Evolutionary conservation across 2,113 vertebrate species (phyloP).

Genomic region (Tauraco erythrolophus): DNA sequence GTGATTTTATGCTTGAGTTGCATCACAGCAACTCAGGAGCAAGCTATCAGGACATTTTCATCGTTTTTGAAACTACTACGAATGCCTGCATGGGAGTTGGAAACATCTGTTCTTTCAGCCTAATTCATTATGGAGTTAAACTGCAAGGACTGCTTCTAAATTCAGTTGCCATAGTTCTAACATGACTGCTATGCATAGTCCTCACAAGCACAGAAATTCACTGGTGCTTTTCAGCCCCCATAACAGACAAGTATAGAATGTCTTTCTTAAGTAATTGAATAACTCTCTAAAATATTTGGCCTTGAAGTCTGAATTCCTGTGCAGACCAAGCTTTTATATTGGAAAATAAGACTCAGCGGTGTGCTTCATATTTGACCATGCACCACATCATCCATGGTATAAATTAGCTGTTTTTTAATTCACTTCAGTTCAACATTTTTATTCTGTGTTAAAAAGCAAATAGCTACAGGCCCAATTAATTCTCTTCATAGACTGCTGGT

Average conservation of each 20-base stretch:
- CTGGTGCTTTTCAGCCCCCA: background rate
- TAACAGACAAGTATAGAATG: background rate
- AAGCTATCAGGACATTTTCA: background rate
- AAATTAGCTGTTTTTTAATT: background rate
- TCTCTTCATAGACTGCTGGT: accelerated
- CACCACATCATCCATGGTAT: background rate
- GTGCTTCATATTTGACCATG: background rate
- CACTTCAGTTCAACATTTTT: background rate
- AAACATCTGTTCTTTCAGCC: background rate
- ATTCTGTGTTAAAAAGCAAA: background rate
- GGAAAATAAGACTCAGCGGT: background rate
- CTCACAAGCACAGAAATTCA: background rate
- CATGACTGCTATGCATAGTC: background rate
- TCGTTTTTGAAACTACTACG: background rate
- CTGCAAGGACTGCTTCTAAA: background rate
- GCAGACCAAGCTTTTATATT: background rate
- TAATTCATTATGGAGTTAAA: background rate
- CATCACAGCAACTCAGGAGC: background rate
- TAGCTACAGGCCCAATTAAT: background rate
- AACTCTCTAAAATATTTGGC: background rate
- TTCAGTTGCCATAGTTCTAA: background rate
- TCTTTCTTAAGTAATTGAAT: background rate
- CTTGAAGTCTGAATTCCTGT: background rate
- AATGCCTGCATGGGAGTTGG: background rate
- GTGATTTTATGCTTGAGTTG: background rate